Base-by-base conservation (phyloP, 2,113 vertebrate genomes). In the Festucalex cinctus region DNA sequence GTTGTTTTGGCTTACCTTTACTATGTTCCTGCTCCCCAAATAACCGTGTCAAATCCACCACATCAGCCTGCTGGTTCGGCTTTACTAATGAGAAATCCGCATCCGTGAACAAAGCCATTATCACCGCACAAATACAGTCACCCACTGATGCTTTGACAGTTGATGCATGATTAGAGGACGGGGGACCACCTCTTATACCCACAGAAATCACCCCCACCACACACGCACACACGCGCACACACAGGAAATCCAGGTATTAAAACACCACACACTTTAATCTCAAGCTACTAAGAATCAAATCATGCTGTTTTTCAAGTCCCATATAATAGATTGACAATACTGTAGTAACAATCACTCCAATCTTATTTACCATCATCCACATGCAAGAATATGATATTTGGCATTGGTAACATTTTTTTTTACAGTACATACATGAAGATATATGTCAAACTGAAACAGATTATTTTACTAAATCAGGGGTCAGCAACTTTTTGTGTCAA, bases 21-120 rank as follows among this genome's bases (percentile, higher is more conserved):
- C 68, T 75, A 22, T 46, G 54, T 39, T 84, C 69, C 28, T 75
- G 77, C 19, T 83, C 79, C 76, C 69, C 83, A 28, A 80, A 87
- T n/a, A 88, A 28, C 5, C 16, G 28, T n/a, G 77, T 84, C 9
- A 87, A 75, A 49, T 84, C 78, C 82, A 81, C 24, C 74, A 71
- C 1, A 10, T 85, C 78, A 64, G 49, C 83, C 24, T 68, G 70
- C 67, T 79, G 79, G 60, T 72, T 74, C 26, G 73, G 73, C 61
- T 71, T 88, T 26, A 81, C 73, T n/a, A 48, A 13, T 67, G 73
- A 32, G 35, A 87, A 75, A 43, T 85, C 85, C 0, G 76, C 59
- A 63, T 88, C 84, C 80, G 86, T 35, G 66, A 89, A 88, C 48
- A 85, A 74, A 71, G 86, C 75, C 87, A 90, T 90, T 16, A 35